phyloP scores from a whole-genome alignment of 2,797 vertebrate species.

The Balearica regulorum region DNA sequence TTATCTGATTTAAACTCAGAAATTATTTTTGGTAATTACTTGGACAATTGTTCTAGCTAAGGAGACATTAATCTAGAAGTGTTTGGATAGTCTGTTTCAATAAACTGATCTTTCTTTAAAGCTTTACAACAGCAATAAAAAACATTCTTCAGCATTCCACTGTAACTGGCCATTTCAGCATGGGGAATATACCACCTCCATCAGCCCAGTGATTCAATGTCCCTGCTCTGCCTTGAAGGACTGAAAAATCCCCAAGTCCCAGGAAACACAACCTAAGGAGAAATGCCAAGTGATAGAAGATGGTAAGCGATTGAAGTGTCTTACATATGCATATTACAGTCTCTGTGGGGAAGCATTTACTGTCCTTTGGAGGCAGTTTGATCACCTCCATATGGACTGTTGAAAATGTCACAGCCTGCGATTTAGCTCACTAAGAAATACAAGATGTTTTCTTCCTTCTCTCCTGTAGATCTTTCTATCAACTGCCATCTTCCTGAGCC shows the following conservation, averaged over 20 bases:
- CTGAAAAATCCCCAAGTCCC: background rate
- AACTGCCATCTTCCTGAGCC: conserved; percentile 45
- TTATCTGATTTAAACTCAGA: background rate
- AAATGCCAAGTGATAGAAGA: background rate
- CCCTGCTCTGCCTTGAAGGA: background rate
- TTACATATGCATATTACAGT: background rate
- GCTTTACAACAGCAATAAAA: background rate
- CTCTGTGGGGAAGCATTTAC: conserved; percentile 1
- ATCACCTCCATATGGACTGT: conserved; percentile 41
- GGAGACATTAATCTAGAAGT: background rate
- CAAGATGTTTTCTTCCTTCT: conserved; percentile 48
- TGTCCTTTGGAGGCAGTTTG: conserved; percentile 18
- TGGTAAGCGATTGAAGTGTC: background rate
- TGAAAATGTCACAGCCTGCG: conserved; percentile 43
- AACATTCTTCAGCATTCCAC: background rate
- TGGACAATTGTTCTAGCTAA: background rate
- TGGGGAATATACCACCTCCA: background rate
- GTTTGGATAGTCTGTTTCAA: background rate
- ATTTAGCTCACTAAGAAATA: conserved; percentile 21
- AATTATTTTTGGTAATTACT: background rate
- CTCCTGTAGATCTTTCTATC: conserved; percentile 42
- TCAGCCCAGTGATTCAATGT: background rate
- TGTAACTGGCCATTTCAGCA: background rate
- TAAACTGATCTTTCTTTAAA: background rate
- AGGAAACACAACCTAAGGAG: background rate